These are phyloP conservation scores for Leucoma salicis DNA, from an alignment of 2,888 invertebrate species.

Conservation along the genomic window DNA sequence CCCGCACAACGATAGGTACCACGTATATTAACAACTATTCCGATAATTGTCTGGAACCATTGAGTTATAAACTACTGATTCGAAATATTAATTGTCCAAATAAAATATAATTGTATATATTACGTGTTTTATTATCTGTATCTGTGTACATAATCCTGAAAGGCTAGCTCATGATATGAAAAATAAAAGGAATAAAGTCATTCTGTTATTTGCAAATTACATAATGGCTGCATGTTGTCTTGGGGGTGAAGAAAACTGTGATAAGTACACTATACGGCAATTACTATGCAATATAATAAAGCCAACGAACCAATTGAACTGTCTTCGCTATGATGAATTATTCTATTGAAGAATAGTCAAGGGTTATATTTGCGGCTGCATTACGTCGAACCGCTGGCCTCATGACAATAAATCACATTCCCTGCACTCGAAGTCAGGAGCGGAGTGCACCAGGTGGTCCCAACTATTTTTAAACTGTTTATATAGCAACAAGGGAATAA, in stretches of 20 bases:
- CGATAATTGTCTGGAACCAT: no score
- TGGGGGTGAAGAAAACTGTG: constrained; percentile 27
- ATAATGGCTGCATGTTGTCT: constrained; percentile 17
- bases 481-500: constrained; percentile 65
- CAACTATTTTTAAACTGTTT: constrained; percentile 70
- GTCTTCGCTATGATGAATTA: constrained; percentile 51
- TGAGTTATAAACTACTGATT: no score
- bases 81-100: no score
- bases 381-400: constrained; percentile 58
- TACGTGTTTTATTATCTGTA: no score
- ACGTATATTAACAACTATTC: no score
- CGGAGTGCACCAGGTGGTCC: constrained; percentile 72
- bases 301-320: constrained; percentile 48
- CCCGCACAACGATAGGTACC: no score
- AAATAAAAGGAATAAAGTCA: no score
- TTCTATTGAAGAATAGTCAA: constrained; percentile 65
- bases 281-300: constrained; percentile 6
- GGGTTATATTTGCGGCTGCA: constrained; percentile 76
- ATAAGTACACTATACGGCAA: background rate
- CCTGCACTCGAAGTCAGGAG: constrained; percentile 58
- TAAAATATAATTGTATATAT: no score
- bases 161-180: no score
- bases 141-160: no score
- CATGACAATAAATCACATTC: constrained; percentile 74
- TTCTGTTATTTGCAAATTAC: no score